phyloP scores from a whole-genome alignment of 2,113 vertebrate species.

The Mormoops blainvillei region DNA sequence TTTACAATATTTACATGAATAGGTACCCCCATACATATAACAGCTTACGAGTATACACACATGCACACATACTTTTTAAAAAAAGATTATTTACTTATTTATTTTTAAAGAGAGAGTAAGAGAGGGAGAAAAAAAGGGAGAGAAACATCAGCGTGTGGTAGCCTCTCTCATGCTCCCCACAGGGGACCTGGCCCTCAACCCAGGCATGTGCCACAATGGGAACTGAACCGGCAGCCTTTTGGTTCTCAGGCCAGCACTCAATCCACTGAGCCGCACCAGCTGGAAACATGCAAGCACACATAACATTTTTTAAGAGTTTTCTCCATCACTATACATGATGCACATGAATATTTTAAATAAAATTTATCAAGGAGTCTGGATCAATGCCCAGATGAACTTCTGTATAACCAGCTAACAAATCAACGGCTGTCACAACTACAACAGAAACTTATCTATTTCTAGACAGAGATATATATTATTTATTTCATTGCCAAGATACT shows the following conservation, averaged over 20 bases:
- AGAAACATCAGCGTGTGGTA: no score
- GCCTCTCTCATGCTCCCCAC: no score
- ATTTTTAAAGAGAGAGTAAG: no score
- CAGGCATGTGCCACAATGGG: no score
- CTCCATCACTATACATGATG: not conserved
- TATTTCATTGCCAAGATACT: not conserved
- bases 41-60: not conserved
- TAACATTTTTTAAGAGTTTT: slow-evolving; percentile 6
- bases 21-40: not conserved
- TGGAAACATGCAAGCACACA: not conserved
- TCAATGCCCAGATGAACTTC: not conserved
- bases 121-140: no score
- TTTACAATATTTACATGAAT: not conserved
- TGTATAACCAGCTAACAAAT: not conserved
- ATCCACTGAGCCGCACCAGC: no score
- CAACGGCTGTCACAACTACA: not conserved
- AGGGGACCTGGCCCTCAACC: no score
- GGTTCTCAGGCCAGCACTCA: no score
- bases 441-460: not conserved
- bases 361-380: not conserved
- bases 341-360: not conserved
- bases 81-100: no score
- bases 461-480: not conserved
- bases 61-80: no score
- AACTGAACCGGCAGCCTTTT: no score